phyloP scores from a whole-genome alignment of 2,888 invertebrate species.

The Hirudinaria manillensis region DNA sequence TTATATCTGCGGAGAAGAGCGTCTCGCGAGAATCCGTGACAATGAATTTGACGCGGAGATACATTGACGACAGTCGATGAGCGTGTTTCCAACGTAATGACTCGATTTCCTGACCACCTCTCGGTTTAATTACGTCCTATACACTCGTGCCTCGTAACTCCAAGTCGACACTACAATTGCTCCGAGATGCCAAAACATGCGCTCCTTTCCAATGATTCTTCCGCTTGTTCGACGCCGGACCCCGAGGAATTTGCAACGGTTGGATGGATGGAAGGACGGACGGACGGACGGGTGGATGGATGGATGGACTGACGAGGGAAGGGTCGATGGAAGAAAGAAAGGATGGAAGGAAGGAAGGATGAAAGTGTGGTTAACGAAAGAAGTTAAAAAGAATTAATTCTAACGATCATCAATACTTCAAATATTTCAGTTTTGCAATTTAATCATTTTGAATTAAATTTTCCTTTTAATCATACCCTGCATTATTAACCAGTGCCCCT shows the following conservation, averaged over 20 bases:
- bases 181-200: not conserved
- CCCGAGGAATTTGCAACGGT: too few relatives aligned
- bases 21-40: constrained; percentile 3
- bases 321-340: too few relatives aligned
- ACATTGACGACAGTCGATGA: constrained; percentile 5
- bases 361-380: too few relatives aligned
- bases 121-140: constrained; percentile 2
- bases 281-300: too few relatives aligned
- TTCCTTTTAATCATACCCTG: too few relatives aligned
- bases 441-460: too few relatives aligned
- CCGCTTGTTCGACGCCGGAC: not conserved
- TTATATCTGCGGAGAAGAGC: not conserved
- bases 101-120: constrained; percentile 2
- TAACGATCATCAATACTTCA: too few relatives aligned
- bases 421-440: too few relatives aligned
- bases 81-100: not conserved
- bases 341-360: too few relatives aligned
- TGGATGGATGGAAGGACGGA: too few relatives aligned
- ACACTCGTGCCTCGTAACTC: constrained; percentile 1
- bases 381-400: too few relatives aligned
- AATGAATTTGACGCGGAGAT: constrained; percentile 15
- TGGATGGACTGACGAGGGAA: too few relatives aligned
- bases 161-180: not conserved
- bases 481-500: not conserved
- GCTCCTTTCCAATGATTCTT: constrained; percentile 3